Base-by-base conservation (phyloP, 53 echinoderm and acorn worm species). In the Zoroaster sp. region DNA sequence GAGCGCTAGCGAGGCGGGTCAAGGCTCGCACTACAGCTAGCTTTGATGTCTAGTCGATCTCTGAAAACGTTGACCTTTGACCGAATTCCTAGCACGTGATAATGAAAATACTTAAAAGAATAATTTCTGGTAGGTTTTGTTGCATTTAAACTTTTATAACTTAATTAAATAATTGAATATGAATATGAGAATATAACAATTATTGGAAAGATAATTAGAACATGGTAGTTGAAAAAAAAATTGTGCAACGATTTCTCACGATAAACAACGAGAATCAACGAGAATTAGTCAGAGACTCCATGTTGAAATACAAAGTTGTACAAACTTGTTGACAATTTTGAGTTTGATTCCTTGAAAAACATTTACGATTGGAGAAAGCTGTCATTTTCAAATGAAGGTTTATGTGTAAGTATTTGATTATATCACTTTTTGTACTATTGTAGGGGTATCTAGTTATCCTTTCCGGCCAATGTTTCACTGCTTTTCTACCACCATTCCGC, bases 281-380 rank as follows among this genome's bases (percentile, higher is more conserved):
- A 36, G 85, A 72, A 49, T 9, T 45, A 35, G n/a, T 9, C 10
- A 33, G 17, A 30, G 79, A 79, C 71, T 85, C 85, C 85, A 85
- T 85, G 85, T 85, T 85, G 85, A 44, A 69, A 39, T 35, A 47
- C 35, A 36, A 33, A 71, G 70, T 49, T 85, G 69, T 35, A 20
- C 6, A 74, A 85, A 85, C 85, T 85, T 85, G 85, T 85, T 85
- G 71, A 85, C 85, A 71, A 69, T 71, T 85, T 70, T 37, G 28
- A 85, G 81, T 63, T 63, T 14, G 68, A 81, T 85, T 49, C 38
- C 31, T 49, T 4, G 36, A 36, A 46, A 47, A 70, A 70, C 33
- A 47, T 85, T 70, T 71, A 6, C 44, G 41, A 42, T 35, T 66
- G 41, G 81, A 66, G 32, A 49, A 85, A 69, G 71, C 43, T 49